phyloP scores from a whole-genome alignment of 2,797 vertebrate species.

The Xenops minutus region DNA sequence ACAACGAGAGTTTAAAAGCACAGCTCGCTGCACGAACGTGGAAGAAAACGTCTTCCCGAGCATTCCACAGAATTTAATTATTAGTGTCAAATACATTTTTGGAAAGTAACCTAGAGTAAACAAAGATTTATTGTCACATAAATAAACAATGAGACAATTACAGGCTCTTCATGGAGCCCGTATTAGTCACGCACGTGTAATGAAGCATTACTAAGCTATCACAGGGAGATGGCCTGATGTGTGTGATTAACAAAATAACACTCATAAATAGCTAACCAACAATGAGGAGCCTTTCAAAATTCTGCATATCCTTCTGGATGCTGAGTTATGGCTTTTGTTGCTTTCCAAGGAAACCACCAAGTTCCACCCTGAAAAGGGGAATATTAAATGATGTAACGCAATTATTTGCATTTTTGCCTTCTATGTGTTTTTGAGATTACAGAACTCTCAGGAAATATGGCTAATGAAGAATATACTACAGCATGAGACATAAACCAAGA shows the following conservation, averaged over 20 bases:
- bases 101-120: conserved; percentile 19
- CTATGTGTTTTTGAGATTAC: background rate
- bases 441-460: background rate
- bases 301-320: background rate
- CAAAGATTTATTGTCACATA: conserved; percentile 39
- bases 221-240: conserved; percentile 38
- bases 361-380: background rate
- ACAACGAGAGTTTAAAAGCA: background rate
- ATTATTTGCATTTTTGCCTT: background rate
- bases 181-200: conserved; percentile 50
- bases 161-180: conserved; percentile 22
- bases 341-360: background rate
- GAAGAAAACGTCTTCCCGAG: background rate
- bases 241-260: conserved; percentile 57
- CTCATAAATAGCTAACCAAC: background rate
- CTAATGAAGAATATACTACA: background rate
- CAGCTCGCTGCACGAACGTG: background rate
- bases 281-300: background rate
- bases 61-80: background rate
- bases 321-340: background rate
- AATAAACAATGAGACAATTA: conserved; percentile 65
- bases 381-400: background rate
- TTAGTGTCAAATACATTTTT: conserved; percentile 24
- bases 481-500: background rate
- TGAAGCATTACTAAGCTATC: conserved; percentile 50